Evolutionary conservation across 1,140 invertebrate genomes (phyloP).

Genomic region (Drosophila quadrilineata): DNA sequence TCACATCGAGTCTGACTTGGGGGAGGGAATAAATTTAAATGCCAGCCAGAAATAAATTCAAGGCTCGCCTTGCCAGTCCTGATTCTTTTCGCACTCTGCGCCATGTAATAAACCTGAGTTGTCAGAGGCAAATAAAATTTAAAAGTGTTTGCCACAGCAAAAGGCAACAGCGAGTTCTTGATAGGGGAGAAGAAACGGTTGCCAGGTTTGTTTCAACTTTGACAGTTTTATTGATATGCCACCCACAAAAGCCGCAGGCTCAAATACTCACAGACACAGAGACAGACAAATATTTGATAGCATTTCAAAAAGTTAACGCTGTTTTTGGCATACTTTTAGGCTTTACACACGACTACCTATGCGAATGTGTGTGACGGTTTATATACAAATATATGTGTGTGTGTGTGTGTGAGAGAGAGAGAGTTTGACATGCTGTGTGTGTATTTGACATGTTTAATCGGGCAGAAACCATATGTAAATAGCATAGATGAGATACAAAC

Average conservation of each 20-base stretch:
- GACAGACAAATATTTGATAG: slow-evolving; percentile 42
- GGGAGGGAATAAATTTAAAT: neutral
- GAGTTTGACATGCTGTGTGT: too few relatives aligned
- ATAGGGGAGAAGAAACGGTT: neutral
- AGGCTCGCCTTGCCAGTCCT: neutral
- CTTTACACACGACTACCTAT: slow-evolving; percentile 6
- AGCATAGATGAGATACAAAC: slow-evolving; percentile 37
- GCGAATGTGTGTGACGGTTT: too few relatives aligned
- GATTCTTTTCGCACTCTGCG: neutral
- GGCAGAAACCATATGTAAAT: slow-evolving; percentile 57
- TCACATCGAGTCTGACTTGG: neutral
- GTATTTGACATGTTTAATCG: slow-evolving; percentile 65
- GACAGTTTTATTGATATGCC: slow-evolving; percentile 43
- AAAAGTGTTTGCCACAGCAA: slow-evolving; percentile 25
- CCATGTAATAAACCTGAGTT: slow-evolving; percentile 6
- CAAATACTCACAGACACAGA: too few relatives aligned
- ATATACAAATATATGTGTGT: too few relatives aligned
- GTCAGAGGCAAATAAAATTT: slow-evolving; percentile 18
- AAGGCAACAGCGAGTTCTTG: slow-evolving; percentile 2
- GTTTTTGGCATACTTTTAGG: slow-evolving; percentile 31
- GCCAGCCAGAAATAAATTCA: slow-evolving; percentile 20
- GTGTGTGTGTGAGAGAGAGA: too few relatives aligned
- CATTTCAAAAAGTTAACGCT: slow-evolving; percentile 45
- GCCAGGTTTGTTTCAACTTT: slow-evolving; percentile 29
- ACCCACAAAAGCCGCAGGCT: neutral